phyloP scores from a whole-genome alignment of 2,113 vertebrate species.

The Octodon degus region DNA sequence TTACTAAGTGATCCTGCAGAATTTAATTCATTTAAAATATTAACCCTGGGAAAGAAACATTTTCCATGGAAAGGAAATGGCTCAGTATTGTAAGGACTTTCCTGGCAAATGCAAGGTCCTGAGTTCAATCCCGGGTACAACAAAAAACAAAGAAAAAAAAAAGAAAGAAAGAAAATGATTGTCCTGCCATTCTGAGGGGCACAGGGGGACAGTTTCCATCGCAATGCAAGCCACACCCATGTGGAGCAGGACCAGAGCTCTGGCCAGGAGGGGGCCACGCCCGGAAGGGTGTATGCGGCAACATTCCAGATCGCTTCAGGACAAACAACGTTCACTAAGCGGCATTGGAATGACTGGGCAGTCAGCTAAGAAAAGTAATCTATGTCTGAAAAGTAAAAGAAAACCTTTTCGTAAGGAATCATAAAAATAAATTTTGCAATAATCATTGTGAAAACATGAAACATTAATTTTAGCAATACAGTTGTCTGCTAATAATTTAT shows the following conservation, averaged over 20 bases:
- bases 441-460: neutral
- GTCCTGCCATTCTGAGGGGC: neutral
- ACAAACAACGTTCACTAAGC: neutral
- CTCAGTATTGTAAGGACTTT: too few relatives aligned
- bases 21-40: neutral
- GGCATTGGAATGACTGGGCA: neutral
- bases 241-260: neutral
- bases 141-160: too few relatives aligned
- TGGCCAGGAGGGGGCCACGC: neutral
- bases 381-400: neutral
- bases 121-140: too few relatives aligned
- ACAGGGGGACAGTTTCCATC: too few relatives aligned
- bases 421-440: neutral
- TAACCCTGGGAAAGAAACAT: neutral
- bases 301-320: neutral
- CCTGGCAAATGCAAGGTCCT: too few relatives aligned
- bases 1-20: neutral
- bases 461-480: neutral
- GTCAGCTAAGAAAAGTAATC: neutral
- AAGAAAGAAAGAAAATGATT: neutral
- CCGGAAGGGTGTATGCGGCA: too few relatives aligned
- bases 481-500: neutral
- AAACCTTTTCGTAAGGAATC: neutral
- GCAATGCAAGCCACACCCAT: too few relatives aligned
- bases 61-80: neutral